Evolutionary conservation across 2,113 vertebrate species (phyloP), one percentile per base, ranked within the genome.

Genomic region (Illadopsis cleaveri): DNA sequence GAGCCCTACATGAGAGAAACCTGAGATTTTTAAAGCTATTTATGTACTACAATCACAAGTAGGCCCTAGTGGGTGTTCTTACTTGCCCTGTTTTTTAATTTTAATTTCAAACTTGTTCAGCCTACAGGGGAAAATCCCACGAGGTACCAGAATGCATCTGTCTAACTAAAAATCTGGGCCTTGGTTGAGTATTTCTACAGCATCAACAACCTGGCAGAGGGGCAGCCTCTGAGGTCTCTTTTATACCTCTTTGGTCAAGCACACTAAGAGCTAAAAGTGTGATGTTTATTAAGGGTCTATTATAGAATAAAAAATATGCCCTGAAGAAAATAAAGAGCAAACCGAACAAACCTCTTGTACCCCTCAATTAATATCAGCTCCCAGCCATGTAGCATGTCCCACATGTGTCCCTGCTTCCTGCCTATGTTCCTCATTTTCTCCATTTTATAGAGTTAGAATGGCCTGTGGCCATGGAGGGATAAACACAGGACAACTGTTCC

Each of bases 31-130:
- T 22, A 70, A 66, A 81, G 51, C 86, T 89, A 81, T 93, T 91
- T 91, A 71, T 75, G 65, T 85, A 45, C 45, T 88, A 73, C 81
- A 94, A 45, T 90, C 79, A 56, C 76, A 92, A 84, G 65, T 61
- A 86, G 72, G 86, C 80, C 76, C 51, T 83, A 73, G 60, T 89
- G 88, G 90, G 75, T 90, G 88, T 94, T 93, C 82, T 95, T 77
- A 80, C 61, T 82, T 90, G 85, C 68, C 84, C 78, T 94, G 82
- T 72, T 95, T 86, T 95, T 91, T 70, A 81, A 90, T 89, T 95
- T 96, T 89, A 89, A 92, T 96, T 96, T 93, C 60, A 86, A 84
- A 81, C 75, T 92, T 89, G 51, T 73, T 95, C 92, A 92, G 76
- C 68, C 90, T 92, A 48, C 37, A 90, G 88, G 48, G 76, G 60